phyloP scores from a whole-genome alignment of 2,797 vertebrate genomes.

The Sebastes itinus region DNA sequence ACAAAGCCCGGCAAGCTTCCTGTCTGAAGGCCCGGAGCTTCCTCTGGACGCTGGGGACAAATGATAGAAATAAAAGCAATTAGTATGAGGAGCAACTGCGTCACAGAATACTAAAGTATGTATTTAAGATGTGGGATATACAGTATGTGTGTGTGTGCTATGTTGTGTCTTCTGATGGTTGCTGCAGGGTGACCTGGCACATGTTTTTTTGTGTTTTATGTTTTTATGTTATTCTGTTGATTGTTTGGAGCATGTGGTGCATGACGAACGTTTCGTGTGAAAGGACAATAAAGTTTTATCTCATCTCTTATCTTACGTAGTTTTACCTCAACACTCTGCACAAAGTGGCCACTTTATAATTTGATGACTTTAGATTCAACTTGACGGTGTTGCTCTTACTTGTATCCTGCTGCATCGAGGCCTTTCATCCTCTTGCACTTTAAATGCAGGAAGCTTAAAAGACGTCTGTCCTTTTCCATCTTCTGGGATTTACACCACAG shows the following conservation, averaged over 20 bases:
- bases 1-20: constrained; percentile 47
- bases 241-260: too few species aligned
- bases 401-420: constrained; percentile 71
- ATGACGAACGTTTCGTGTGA: too few species aligned
- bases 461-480: constrained; percentile 49
- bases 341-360: too few species aligned
- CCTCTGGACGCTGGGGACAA: constrained; percentile 65
- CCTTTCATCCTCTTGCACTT: constrained; percentile 71
- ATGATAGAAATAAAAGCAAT: background rate
- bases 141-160: too few species aligned
- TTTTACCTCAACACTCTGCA: too few species aligned
- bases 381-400: constrained; percentile 63
- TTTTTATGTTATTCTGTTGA: too few species aligned
- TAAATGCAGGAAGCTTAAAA: constrained; percentile 68
- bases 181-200: too few species aligned
- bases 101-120: background rate
- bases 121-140: background rate
- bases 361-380: too few species aligned
- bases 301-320: too few species aligned
- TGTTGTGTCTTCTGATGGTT: too few species aligned
- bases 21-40: constrained; percentile 64
- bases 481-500: constrained; percentile 67
- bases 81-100: background rate
- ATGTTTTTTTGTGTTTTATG: too few species aligned
- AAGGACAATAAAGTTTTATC: too few species aligned